Conservation (phyloP, 1,140 invertebrate genomes). For the Ruditapes philippinarum region DNA sequence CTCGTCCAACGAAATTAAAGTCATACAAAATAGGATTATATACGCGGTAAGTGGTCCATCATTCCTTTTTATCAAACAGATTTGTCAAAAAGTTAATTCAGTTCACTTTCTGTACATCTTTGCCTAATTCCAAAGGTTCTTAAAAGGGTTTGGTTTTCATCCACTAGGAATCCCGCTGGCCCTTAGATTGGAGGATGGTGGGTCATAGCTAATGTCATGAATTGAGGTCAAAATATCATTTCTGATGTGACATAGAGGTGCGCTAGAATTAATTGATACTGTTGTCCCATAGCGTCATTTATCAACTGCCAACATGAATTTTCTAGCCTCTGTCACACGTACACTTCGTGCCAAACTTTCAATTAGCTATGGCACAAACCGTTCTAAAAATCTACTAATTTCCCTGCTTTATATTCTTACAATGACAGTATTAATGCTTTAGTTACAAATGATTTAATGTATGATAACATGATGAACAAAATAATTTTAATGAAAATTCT, state of each 20-base stretch:
- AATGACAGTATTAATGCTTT: too few relatives aligned
- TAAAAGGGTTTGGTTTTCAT: background rate
- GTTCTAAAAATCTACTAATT: too few relatives aligned
- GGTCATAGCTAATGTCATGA: constrained; percentile 53
- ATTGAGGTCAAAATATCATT: constrained; percentile 45
- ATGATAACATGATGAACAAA: too few relatives aligned
- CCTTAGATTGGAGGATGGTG: background rate
- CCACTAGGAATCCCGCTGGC: background rate
- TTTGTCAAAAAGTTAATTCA: constrained; percentile 64
- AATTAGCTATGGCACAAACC: too few relatives aligned
- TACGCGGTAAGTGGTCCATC: constrained; percentile 34
- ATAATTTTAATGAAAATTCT: too few relatives aligned
- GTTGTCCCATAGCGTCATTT: background rate
- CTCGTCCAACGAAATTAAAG: constrained; percentile 34
- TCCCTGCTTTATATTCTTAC: too few relatives aligned
- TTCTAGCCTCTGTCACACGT: too few relatives aligned
- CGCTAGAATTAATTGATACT: constrained; percentile 32
- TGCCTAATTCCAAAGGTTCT: background rate
- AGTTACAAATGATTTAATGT: too few relatives aligned
- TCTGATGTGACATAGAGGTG: constrained; percentile 42
- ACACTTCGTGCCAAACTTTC: too few relatives aligned
- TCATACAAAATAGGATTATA: constrained; percentile 48
- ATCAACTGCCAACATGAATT: background rate
- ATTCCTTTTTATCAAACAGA: constrained; percentile 51
- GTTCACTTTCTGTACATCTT: constrained; percentile 46